Base-by-base conservation (phyloP, 92 coral and sea anemone genomes). In the Metridium senile region DNA sequence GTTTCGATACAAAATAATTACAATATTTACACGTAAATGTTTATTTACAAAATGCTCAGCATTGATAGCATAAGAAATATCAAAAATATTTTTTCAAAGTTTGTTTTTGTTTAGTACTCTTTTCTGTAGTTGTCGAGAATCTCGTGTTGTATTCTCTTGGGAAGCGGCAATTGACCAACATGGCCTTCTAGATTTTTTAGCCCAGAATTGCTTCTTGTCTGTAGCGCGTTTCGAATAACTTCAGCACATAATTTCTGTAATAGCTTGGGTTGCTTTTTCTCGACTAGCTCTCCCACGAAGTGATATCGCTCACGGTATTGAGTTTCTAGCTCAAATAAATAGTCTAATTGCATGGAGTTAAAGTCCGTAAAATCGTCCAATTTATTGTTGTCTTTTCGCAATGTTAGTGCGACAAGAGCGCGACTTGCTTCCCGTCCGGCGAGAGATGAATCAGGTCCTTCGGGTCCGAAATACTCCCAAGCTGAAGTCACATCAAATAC, bases 351-450 rank as follows among this genome's bases (percentile, higher is more conserved):
- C 22, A 95, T 81, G 1, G 97, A 89, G 74, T 93, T 89, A 45
- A 95, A 80, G 74, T 95, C 97, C 1, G 91, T 79, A 31, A 95
- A 78, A 46, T 93, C 93, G 72, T 95, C 99, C 53, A 82, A 73
- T 52, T 78, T 80, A 17, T 77, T 51, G n/a, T 54, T 58, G 28
- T 75, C 84, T 46, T 54, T 83, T 22, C 26, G 56, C 33, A 26
- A 32, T 18, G 99, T 79, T 49, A 93, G 88, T 7, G 96, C 93
- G 23, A 97, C 99, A 64, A 95, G 82, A 16, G 99, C 96, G 26
- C 99, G 97, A 72, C 99, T 95, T 9, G 99, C 99, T 66, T 95
- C 99, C 73, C 92, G 66, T 0, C 99, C 99, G 28, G 99, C 97
- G 21, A 95, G 71, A 62, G 75, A 75, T n/a, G 81, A 70, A 59